Conservation (phyloP, 2,113 vertebrate species). For the Cyanistes caeruleus region DNA sequence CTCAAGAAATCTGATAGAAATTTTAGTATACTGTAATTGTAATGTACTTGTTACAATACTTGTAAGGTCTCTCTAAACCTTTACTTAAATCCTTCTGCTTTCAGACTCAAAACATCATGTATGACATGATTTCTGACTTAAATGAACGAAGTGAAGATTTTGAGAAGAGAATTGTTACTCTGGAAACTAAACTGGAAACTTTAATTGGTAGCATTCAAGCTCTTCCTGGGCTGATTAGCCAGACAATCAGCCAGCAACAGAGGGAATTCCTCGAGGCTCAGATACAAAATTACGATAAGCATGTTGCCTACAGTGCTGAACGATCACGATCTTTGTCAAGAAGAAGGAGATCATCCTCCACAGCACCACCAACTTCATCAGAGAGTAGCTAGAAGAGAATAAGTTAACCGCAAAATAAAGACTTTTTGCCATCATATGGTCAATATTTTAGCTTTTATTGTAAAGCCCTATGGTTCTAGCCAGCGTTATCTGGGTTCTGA, state of each 20-base stretch:
- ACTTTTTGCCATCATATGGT: conserved; percentile 99
- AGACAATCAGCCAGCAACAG: conserved; percentile 95
- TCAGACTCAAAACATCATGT: conserved; percentile 99
- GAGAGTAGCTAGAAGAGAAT: conserved; percentile 97
- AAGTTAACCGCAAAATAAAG: conserved; percentile 85
- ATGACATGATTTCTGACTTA: conserved; percentile 98
- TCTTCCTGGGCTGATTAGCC: conserved; percentile 94
- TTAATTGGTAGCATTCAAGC: conserved; percentile 94
- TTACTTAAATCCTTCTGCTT: conserved; percentile 59
- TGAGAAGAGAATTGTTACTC: conserved; percentile 94
- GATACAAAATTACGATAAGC: conserved; percentile 91
- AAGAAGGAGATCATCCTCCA: conserved; percentile 91
- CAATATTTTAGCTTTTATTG: conserved; percentile 99
- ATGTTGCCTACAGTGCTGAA: conserved; percentile 82
- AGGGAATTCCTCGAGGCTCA: conserved; percentile 93
- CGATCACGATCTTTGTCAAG: conserved; percentile 91
- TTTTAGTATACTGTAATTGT: neutral
- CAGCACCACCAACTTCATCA: conserved; percentile 95
- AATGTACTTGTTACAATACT: neutral
- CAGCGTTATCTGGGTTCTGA: conserved; percentile 97
- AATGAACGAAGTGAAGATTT: conserved; percentile 98
- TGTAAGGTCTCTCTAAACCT: neutral
- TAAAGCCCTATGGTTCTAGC: conserved; percentile 99
- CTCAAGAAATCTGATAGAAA: neutral
- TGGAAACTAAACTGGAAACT: conserved; percentile 97